Percentiles rank a stretch among this genome's conserved stretches.
phyloP scores from a whole-genome alignment of 2,113 vertebrate species.

The Grus americana region DNA sequence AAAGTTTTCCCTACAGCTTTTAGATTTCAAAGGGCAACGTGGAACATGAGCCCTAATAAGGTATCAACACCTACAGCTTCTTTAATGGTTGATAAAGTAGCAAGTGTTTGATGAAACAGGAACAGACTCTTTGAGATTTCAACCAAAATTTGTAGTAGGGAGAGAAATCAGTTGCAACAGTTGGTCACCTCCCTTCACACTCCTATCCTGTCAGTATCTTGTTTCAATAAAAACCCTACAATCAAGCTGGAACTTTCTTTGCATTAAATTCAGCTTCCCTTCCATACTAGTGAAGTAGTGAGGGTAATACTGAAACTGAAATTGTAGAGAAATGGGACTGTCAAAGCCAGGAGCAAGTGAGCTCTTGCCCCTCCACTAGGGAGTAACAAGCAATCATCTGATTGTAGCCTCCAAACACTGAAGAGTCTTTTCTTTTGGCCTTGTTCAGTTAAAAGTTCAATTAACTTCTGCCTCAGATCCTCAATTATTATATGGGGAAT shows the following conservation, averaged over 20 bases:
- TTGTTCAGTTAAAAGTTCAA: not conserved
- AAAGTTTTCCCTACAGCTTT: not conserved
- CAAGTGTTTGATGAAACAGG: not conserved
- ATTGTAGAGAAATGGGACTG: not conserved
- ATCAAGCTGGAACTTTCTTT: not conserved
- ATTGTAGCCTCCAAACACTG: not conserved
- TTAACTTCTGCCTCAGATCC: not conserved
- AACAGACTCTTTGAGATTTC: not conserved
- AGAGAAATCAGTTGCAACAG: not conserved
- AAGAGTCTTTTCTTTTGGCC: not conserved
- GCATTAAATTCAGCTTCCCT: not conserved
- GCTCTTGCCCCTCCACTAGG: not conserved
- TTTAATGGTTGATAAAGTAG: not conserved
- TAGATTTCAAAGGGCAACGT: not conserved
- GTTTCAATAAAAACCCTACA: not conserved
- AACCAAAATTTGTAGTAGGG: not conserved
- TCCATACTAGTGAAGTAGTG: not conserved
- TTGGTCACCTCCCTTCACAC: not conserved
- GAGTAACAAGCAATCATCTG: not conserved
- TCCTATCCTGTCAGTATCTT: not conserved
- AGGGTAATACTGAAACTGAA: not conserved
- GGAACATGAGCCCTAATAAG: not conserved
- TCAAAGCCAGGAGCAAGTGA: not conserved
- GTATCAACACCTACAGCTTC: not conserved
- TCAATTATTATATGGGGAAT: not conserved